Percentiles rank a stretch among this genome's conserved stretches.
phyloP scores from a whole-genome alignment of 2,888 invertebrate genomes.

The Lasioglossum lativentre region DNA sequence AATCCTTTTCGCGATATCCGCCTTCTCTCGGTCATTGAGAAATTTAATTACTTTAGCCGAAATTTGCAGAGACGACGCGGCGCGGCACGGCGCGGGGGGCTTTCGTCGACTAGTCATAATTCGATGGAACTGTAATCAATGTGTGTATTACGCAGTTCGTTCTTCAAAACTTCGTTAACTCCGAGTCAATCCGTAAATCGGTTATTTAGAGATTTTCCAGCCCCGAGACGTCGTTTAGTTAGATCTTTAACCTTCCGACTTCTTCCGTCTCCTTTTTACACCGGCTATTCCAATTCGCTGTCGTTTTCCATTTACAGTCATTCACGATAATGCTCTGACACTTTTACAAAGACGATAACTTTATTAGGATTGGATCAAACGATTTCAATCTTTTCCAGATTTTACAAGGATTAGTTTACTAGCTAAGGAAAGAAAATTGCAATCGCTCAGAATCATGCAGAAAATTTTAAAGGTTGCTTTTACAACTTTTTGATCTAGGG shows the following conservation, averaged over 20 bases:
- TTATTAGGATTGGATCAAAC: too few species aligned
- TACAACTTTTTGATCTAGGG: too few species aligned
- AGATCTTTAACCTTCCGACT: not conserved
- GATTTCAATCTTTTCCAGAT: too few species aligned
- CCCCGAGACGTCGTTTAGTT: not conserved
- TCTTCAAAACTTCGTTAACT: not conserved
- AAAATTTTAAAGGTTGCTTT: too few species aligned
- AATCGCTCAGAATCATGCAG: too few species aligned
- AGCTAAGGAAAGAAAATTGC: too few species aligned
- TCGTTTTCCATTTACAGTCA: not conserved
- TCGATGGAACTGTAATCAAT: conserved; percentile 5
- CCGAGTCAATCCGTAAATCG: not conserved
- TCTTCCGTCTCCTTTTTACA: not conserved
- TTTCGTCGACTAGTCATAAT: conserved; percentile 28
- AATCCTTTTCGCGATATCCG: conserved; percentile 35
- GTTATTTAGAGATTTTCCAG: not conserved
- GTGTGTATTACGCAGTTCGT: not conserved
- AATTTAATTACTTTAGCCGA: conserved; percentile 48
- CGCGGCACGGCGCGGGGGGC: not conserved
- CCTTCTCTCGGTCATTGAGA: conserved; percentile 23
- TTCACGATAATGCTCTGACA: too few species aligned
- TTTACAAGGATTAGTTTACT: too few species aligned
- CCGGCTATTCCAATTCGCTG: not conserved
- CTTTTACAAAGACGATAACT: too few species aligned
- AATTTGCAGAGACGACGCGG: conserved; percentile 16